These are phyloP conservation scores for Odontamblyopus lacepedii DNA, from an alignment of 2,797 vertebrate species.

Conservation along the genomic window DNA sequence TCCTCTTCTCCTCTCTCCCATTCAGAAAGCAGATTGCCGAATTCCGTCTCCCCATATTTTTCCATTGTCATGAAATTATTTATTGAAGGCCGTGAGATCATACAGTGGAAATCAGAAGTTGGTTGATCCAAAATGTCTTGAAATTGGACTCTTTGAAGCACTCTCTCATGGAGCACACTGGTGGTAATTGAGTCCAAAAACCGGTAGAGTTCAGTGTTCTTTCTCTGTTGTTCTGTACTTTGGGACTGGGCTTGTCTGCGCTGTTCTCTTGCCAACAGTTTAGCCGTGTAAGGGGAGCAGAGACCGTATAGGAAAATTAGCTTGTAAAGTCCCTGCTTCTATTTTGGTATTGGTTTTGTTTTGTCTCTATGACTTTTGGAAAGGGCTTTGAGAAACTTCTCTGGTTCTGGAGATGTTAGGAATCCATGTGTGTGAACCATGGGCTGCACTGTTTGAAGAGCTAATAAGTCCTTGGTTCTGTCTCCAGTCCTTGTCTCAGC, in stretches of 20 bases:
- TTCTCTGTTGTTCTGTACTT: neutral
- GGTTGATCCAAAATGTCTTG: neutral
- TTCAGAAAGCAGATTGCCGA: constrained; percentile 34
- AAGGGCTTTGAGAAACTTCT: constrained; percentile 3
- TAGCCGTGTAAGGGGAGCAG: neutral
- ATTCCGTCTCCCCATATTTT: constrained; percentile 14
- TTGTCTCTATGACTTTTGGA: neutral
- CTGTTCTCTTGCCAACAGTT: neutral
- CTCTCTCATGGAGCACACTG: constrained; percentile 12
- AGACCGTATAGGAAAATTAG: constrained; percentile 15
- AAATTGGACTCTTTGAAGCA: constrained; percentile 19
- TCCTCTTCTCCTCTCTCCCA: constrained; percentile 24
- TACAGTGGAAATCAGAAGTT: neutral
- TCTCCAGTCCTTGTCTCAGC: neutral
- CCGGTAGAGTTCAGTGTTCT: no score
- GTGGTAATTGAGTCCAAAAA: neutral
- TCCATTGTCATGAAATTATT: constrained; percentile 14
- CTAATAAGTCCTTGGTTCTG: neutral
- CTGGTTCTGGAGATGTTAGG: neutral
- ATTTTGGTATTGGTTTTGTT: neutral
- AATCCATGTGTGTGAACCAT: constrained; percentile 1
- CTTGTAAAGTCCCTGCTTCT: constrained; percentile 31
- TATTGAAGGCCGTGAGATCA: constrained; percentile 19
- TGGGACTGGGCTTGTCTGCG: neutral
- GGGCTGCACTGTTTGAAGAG: neutral